A percentile compares a stretch with the other conserved stretches of the same genome.
Conservation (phyloP, 2,113 vertebrate species). For the Rallus limicola region DNA sequence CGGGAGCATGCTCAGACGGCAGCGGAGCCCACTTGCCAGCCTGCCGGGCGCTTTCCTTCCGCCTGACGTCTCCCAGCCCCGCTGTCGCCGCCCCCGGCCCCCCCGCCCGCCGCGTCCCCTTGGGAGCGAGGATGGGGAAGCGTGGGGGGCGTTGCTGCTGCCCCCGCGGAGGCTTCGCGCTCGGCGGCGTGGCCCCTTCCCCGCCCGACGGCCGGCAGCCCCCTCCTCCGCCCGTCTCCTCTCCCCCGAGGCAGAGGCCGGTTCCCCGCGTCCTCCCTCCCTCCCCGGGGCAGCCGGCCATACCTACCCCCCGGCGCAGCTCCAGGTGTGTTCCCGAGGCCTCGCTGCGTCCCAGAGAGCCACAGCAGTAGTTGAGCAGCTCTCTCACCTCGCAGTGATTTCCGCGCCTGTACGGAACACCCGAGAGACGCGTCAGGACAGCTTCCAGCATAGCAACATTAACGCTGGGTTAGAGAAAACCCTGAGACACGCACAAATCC, state of each 20-base stretch:
- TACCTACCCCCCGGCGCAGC: not conserved
- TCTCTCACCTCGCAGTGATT: not conserved
- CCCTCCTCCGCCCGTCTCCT: not conserved
- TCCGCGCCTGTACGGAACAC: not conserved
- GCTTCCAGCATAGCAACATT: not conserved
- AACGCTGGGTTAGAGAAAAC: rapidly evolving
- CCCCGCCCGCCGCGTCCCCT: not conserved
- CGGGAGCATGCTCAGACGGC: slow-evolving; percentile 70
- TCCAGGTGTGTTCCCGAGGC: not conserved
- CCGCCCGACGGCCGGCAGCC: not conserved
- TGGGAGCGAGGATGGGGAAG: too few species aligned
- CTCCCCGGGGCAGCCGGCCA: not conserved
- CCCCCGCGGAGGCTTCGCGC: not conserved
- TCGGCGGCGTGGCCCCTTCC: not conserved
- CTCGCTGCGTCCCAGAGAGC: not conserved
- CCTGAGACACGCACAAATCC: not conserved
- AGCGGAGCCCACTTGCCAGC: slow-evolving; percentile 54
- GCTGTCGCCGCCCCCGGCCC: not conserved
- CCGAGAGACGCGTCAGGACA: not conserved
- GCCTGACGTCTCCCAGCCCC: slow-evolving; percentile 55
- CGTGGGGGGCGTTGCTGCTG: too few species aligned
- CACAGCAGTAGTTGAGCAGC: not conserved
- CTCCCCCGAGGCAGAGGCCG: too few species aligned
- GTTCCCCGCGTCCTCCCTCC: too few species aligned
- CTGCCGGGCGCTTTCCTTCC: slow-evolving; percentile 40